phyloP scores from a whole-genome alignment of 2,797 vertebrate genomes.

The Pangasius krempfi region DNA sequence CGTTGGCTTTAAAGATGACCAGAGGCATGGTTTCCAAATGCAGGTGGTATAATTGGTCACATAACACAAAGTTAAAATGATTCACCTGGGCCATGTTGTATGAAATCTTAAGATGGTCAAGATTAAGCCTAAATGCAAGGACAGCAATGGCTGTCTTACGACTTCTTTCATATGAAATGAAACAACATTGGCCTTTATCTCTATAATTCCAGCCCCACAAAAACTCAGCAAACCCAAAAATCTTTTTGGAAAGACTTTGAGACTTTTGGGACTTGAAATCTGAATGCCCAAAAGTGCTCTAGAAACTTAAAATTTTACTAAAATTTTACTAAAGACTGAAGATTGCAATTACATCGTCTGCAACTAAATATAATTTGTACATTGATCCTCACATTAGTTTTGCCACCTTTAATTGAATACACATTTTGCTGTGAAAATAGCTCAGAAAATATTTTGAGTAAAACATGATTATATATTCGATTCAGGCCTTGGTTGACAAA shows the following conservation, averaged over 20 bases:
- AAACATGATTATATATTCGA: slow-evolving; percentile 23
- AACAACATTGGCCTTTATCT: background rate
- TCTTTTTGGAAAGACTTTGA: background rate
- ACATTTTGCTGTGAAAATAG: slow-evolving; percentile 2
- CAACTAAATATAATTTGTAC: background rate
- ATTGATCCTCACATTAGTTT: background rate
- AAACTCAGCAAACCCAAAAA: background rate
- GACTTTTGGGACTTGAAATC: background rate
- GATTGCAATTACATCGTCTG: background rate
- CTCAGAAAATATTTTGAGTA: slow-evolving; percentile 6
- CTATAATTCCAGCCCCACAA: slow-evolving; percentile 9
- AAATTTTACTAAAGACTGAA: background rate
- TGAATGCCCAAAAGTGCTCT: slow-evolving; percentile 34
- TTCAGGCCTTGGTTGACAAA: slow-evolving; percentile 33
- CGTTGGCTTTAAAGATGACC: slow-evolving; percentile 36
- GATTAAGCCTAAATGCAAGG: background rate
- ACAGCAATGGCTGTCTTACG: background rate
- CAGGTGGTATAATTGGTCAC: background rate
- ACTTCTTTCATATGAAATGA: background rate
- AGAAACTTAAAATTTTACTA: background rate
- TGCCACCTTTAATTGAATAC: background rate
- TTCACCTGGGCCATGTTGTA: background rate
- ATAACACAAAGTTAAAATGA: background rate
- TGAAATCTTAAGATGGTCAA: background rate
- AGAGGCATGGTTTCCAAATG: slow-evolving; percentile 1